Base-by-base conservation (phyloP, 2,888 invertebrate species). In the Phymatocera aterrima region DNA sequence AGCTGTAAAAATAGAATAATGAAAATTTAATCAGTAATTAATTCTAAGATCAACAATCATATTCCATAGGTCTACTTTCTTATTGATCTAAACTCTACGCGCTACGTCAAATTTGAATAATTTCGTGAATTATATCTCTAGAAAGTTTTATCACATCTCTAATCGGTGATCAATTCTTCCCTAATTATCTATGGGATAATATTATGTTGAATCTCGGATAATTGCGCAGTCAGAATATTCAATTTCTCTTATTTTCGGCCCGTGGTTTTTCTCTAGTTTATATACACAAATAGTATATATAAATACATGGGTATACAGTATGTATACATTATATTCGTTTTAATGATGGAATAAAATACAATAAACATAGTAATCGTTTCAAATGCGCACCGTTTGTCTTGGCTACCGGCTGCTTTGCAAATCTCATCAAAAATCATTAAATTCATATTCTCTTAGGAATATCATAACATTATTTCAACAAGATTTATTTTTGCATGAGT, bases 291-390 rank as follows among this genome's bases (percentile, higher is more conserved):
- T n/a, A n/a, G n/a, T n/a, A n/a, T 31, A 51, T 72, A 72, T 51
- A 43, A 68, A 68, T 68, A 68, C 24, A 68, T 68, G 43, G 68
- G 28, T 68, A 43, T 68, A 68, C 68, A 46, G n/a, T 68, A 46
- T 68, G 68, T 68, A 72, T 46, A 51, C 28, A 51, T n/a, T 48
- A 72, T 18, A 72, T 48, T 51, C 43, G 46, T 21, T 51, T 48
- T 34, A 24, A 46, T 34, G 72, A 51, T 34, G 48, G 31, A 51
- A n/a, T 51, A 72, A 72, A 72, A 51, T 72, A 72, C 51, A 72
- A 51, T 48, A 43, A 72, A 34, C 48, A 72, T 72, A 28, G 48
- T 34, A 72, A 72, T 51, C 18, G 51, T 34, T 51, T 72, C 28
- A 18, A 72, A 48, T 51, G 51, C 34, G 21, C 51, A 51, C 31